Evolutionary conservation across 2,888 invertebrate species (phyloP).

Genomic region (Syrphus vitripennis): DNA sequence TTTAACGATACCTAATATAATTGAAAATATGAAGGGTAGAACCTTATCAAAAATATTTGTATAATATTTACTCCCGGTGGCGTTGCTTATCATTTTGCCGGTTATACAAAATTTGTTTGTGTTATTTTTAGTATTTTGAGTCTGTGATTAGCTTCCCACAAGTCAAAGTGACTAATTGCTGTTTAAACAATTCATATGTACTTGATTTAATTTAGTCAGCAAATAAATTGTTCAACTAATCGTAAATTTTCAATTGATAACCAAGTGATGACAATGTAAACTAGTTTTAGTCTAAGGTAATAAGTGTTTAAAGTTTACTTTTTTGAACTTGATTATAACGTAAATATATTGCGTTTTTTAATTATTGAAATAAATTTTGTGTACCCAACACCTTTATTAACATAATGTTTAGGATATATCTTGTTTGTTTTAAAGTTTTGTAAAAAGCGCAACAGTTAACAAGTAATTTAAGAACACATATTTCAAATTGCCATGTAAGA

Average conservation of each 20-base stretch:
- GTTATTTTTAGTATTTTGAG: not conserved
- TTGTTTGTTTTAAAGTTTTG: not conserved
- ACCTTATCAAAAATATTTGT: not conserved
- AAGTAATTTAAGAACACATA: not conserved
- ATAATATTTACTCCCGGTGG: not conserved
- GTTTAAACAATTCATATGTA: not conserved
- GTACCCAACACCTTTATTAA: not conserved
- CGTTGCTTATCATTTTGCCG: not conserved
- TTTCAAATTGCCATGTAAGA: not conserved
- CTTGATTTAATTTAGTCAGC: not conserved
- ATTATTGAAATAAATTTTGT: not conserved
- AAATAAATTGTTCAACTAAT: not conserved
- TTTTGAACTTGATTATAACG: not conserved
- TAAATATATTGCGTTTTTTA: not conserved
- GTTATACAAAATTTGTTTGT: not conserved
- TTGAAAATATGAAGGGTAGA: not conserved
- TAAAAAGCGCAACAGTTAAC: too few relatives aligned
- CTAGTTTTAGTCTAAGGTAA: not conserved
- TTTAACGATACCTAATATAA: not conserved
- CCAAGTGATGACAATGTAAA: not conserved
- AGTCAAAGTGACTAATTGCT: not conserved
- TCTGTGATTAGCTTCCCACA: not conserved
- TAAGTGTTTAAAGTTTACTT: not conserved
- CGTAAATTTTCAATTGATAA: not conserved
- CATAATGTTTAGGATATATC: not conserved